Conservation (phyloP, 2,888 invertebrate genomes). For the Stenodema calcarata region DNA sequence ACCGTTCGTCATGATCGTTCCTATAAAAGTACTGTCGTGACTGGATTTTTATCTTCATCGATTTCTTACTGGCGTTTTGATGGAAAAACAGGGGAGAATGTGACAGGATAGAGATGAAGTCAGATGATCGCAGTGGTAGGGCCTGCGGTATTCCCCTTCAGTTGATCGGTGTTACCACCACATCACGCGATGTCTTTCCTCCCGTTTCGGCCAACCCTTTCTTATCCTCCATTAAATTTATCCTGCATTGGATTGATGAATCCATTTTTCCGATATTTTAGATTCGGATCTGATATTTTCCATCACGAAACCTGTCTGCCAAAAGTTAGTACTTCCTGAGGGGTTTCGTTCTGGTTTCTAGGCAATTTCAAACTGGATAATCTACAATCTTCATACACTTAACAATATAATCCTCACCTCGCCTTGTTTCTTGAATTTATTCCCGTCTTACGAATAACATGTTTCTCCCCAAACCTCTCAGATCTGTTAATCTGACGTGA, state of each 20-base stretch:
- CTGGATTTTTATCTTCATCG: not conserved
- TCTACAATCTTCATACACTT: too few species aligned
- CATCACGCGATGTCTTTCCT: not conserved
- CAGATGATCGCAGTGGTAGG: not conserved
- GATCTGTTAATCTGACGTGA: too few species aligned
- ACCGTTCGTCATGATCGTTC: not conserved
- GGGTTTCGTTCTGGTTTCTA: too few species aligned
- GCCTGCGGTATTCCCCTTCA: not conserved
- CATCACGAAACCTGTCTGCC: constrained; percentile 1
- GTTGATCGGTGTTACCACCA: not conserved
- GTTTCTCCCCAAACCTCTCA: too few species aligned
- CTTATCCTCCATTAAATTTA: not conserved
- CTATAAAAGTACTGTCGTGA: not conserved
- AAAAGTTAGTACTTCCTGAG: too few species aligned
- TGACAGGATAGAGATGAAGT: not conserved
- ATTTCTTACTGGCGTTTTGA: not conserved
- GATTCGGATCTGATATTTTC: not conserved
- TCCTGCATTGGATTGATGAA: not conserved
- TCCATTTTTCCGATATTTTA: not conserved
- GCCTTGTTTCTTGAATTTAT: too few species aligned
- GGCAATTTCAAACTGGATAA: too few species aligned
- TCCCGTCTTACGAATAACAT: too few species aligned
- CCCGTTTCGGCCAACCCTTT: not conserved
- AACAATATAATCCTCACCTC: too few species aligned
- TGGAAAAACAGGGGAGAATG: not conserved